These are phyloP conservation scores for Halcyon senegalensis DNA, from an alignment of 2,113 vertebrate genomes.

Conservation along the genomic window DNA sequence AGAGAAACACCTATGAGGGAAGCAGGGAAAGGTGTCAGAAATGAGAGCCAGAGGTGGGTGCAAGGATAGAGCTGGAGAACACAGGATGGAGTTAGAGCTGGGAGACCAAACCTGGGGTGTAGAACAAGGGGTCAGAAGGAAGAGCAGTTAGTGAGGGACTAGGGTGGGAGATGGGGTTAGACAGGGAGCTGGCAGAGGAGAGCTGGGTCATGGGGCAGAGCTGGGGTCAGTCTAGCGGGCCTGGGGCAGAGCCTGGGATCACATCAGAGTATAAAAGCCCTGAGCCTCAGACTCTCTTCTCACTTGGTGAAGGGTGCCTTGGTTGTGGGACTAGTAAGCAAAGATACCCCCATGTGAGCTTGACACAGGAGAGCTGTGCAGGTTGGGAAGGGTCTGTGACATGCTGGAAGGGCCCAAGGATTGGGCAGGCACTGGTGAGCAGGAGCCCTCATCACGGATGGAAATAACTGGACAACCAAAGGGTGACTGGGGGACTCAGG, in stretches of 20 bases:
- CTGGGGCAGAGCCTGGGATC: background rate
- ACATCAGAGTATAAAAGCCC: background rate
- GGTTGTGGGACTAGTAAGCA: background rate
- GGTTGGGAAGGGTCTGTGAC: background rate
- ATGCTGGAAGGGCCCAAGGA: background rate
- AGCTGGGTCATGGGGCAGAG: background rate
- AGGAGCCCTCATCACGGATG: background rate
- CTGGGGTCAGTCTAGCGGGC: background rate
- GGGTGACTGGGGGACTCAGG: background rate
- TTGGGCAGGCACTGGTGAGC: background rate
- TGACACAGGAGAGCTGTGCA: background rate
- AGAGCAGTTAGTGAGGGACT: background rate
- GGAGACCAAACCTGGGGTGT: background rate
- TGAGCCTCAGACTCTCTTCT: background rate
- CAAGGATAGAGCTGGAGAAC: background rate
- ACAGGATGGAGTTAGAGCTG: background rate
- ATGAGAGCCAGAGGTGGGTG: background rate
- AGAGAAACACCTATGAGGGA: background rate
- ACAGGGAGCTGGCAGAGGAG: background rate
- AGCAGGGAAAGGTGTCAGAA: background rate
- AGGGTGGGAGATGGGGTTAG: background rate
- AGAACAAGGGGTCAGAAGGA: background rate
- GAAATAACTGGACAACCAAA: background rate
- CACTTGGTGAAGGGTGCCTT: background rate
- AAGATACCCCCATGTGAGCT: background rate